Conservation (phyloP, 2,113 vertebrate genomes). For the Gadus macrocephalus region DNA sequence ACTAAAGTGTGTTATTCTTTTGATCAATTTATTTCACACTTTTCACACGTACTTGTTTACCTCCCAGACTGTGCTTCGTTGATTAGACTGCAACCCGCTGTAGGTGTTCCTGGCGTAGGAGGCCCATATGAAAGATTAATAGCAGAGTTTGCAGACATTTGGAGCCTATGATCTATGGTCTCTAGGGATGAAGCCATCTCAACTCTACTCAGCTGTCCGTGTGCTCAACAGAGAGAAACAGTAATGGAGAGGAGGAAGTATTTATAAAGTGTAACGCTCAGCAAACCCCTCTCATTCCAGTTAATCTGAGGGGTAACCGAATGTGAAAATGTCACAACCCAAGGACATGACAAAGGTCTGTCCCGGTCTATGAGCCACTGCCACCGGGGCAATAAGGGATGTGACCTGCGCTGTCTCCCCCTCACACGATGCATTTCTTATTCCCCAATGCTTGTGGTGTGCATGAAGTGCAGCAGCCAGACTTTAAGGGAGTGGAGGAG, state of each 20-base stretch:
- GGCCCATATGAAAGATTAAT: conserved; percentile 72
- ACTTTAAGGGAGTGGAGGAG: conserved; percentile 8
- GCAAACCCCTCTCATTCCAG: conserved; percentile 58
- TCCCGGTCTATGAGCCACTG: too few relatives aligned
- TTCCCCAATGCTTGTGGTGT: background rate
- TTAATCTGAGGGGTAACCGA: conserved; percentile 69
- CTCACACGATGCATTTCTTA: conserved; percentile 45
- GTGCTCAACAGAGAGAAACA: conserved; percentile 52
- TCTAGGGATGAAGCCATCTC: conserved; percentile 68
- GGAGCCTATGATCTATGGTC: conserved; percentile 68
- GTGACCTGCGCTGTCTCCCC: conserved; percentile 40
- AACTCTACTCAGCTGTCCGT: conserved; percentile 41
- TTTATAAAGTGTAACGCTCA: conserved; percentile 75
- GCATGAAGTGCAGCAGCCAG: too few relatives aligned
- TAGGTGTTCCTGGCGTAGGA: conserved; percentile 44
- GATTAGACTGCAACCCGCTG: conserved; percentile 59
- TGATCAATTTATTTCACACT: conserved; percentile 9
- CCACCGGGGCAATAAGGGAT: too few relatives aligned
- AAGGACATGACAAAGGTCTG: conserved; percentile 52
- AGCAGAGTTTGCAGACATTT: conserved; percentile 58
- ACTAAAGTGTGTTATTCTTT: background rate
- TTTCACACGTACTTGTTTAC: conserved; percentile 50
- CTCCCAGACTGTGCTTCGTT: conserved; percentile 36
- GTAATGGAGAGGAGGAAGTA: conserved; percentile 71
- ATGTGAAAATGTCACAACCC: conserved; percentile 70